Base-by-base conservation (phyloP, 2,113 vertebrate genomes). In the Plotosus lineatus region DNA sequence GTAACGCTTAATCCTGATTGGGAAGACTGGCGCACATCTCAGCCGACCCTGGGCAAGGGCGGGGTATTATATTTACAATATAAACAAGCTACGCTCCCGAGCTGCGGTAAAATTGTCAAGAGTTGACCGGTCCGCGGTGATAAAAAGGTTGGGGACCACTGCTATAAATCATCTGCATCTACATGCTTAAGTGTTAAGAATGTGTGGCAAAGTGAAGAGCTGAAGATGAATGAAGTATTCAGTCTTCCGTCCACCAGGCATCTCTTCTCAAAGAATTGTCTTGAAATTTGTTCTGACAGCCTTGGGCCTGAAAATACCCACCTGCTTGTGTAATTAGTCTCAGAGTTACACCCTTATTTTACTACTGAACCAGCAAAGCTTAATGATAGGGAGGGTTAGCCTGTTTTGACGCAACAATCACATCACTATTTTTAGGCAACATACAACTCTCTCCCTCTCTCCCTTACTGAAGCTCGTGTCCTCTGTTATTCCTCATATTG, bases 241-340 rank as follows among this genome's bases (percentile, higher is more conserved):
- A 78, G 40, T 8, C 28, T 71, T 63, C 48, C 63, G 26, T n/a
- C 76, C 19, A 40, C 36, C 42, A 77, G 83, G 19, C 51, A 55
- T 69, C 38, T 38, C 42, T 77, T 66, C 19, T 65, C 48, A 78
- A 23, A 55, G 61, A 28, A 71, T 44, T 40, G 60, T 23, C 60
- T 80, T 76, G 69, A 82, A 36, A 79, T 81, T 81, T 82, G 69
- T 78, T 58, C 68, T 68, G 28, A 81, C 68, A 78, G 74, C 31
- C 33, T 48, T 51, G 66, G 50, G 48, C 77, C 66, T 46, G 56
- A 77, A 78, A 81, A 68, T 73, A 79, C 55, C 81, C 80, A 84
- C 82, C 86, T 86, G 84, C 77, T 77, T 40, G 46, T 87, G 83
- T 85, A 86, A 88, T 87, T 86, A 86, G 78, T 55, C 79, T 36